These are phyloP conservation scores for Lutraria lutraria DNA, from an alignment of 2,888 invertebrate genomes.

Conservation along the genomic window DNA sequence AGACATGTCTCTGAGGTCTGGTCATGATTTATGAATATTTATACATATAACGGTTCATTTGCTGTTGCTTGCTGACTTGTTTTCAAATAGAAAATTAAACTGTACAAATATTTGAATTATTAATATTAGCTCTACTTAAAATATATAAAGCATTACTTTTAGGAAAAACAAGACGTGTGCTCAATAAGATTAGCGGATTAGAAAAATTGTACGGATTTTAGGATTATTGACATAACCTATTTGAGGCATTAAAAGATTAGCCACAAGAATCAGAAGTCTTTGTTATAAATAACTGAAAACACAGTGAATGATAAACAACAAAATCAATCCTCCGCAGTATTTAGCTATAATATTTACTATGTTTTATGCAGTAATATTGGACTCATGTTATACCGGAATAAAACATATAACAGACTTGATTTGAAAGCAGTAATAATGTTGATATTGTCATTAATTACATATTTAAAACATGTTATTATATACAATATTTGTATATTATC, in stretches of 20 bases:
- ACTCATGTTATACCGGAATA: neutral
- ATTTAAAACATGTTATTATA: neutral
- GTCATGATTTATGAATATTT: too few species aligned
- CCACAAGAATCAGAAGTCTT: neutral
- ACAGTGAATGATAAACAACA: neutral
- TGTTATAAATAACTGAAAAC: conserved; percentile 6
- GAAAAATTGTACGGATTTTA: neutral
- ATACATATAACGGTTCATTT: too few species aligned
- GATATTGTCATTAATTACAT: neutral
- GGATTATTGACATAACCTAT: conserved; percentile 38
- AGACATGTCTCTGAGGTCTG: neutral
- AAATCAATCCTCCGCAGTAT: neutral
- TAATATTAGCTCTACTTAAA: conserved; percentile 15
- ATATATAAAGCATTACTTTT: neutral
- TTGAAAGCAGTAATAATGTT: neutral
- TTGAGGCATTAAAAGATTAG: conserved; percentile 32
- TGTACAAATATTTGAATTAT: neutral
- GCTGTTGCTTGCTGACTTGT: too few species aligned
- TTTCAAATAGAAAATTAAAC: neutral
- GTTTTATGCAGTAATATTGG: neutral
- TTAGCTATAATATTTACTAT: neutral
- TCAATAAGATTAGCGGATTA: conserved; percentile 7
- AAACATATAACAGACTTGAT: neutral
- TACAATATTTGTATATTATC: neutral
- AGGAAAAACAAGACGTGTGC: neutral